phyloP scores from a whole-genome alignment of 1,140 invertebrate genomes.

The Maconellicoccus hirsutus region DNA sequence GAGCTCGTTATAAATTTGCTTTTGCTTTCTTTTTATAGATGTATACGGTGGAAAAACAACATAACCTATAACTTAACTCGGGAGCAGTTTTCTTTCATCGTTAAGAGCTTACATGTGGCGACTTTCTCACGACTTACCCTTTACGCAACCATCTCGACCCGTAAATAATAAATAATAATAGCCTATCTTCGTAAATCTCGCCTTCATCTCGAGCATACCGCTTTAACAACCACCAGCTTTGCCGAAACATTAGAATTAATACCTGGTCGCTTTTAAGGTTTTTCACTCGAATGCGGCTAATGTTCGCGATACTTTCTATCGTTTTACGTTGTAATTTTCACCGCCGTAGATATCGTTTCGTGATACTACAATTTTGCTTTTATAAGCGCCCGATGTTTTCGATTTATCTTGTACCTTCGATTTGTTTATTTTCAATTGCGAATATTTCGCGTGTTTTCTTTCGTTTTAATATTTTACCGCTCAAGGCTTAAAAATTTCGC shows the following conservation, averaged over 20 bases:
- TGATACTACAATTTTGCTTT: no score
- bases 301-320: no score
- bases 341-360: no score
- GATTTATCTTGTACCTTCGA: no score
- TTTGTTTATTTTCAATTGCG: no score
- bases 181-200: constrained; percentile 7
- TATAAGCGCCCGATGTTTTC: no score
- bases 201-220: not conserved
- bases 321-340: no score
- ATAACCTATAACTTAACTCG: constrained; percentile 2
- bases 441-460: no score
- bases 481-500: no score
- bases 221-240: not conserved
- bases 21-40: not conserved
- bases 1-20: not conserved
- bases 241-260: not conserved
- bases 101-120: constrained; percentile 3
- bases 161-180: constrained; percentile 10
- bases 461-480: no score
- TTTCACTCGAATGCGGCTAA: not conserved
- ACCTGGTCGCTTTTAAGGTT: not conserved
- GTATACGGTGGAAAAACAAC: not conserved
- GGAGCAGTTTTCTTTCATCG: constrained; percentile 2
- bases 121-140: constrained; percentile 2
- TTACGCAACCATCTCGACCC: constrained; percentile 2